Conservation (phyloP, 2,113 vertebrate species). For the Pyxicephalus adspersus region DNA sequence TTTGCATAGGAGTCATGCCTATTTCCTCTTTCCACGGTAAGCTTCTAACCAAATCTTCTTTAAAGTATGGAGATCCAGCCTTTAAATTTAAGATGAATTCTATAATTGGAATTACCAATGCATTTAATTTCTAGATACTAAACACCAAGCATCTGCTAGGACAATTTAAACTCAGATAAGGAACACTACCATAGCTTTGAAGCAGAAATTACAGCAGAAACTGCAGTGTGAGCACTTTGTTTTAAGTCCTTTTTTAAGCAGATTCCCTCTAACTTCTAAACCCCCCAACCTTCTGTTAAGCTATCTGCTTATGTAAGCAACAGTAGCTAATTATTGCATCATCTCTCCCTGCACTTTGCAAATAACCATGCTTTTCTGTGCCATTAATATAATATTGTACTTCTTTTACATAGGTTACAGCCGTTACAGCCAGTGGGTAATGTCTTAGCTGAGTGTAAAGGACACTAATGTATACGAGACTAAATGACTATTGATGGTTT, state of each 20-base stretch:
- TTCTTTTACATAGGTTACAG: neutral
- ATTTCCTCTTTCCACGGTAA: neutral
- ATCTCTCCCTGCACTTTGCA: conserved; percentile 47
- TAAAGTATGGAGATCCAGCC: neutral
- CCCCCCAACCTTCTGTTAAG: conserved; percentile 54
- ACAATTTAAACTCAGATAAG: neutral
- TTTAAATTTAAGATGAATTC: conserved; percentile 8
- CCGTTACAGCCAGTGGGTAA: neutral
- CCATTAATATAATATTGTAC: neutral
- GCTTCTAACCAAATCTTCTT: neutral
- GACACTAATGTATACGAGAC: neutral
- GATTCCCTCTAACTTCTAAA: conserved; percentile 44
- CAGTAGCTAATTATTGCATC: conserved; percentile 59
- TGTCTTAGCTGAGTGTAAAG: neutral
- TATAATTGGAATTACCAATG: conserved; percentile 32
- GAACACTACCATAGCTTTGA: conserved; percentile 34
- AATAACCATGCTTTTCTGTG: neutral
- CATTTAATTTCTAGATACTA: conserved; percentile 27
- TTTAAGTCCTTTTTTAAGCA: conserved; percentile 28
- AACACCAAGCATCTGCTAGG: conserved; percentile 29
- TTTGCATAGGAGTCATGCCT: too few species aligned
- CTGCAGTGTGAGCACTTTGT: conserved; percentile 57
- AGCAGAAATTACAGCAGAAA: conserved; percentile 49
- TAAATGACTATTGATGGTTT: conserved; percentile 21
- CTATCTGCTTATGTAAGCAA: conserved; percentile 65